Evolutionary conservation across 2,797 vertebrate genomes (phyloP).

Genomic region (Alosa sapidissima): DNA sequence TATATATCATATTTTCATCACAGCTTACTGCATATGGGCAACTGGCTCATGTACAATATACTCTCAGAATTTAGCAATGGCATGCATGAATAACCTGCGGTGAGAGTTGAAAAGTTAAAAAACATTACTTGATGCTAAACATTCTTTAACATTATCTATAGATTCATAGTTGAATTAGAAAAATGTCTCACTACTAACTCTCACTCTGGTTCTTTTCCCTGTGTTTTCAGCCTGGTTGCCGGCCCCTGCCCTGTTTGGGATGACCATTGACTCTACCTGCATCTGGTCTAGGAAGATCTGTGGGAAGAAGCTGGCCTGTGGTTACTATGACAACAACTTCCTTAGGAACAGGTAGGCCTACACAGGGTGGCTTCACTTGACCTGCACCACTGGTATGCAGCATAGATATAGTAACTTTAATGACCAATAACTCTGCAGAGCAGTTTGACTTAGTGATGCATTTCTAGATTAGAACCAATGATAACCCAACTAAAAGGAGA

Average conservation of each 20-base stretch:
- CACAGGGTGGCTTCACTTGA: conserved; percentile 19
- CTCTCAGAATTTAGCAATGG: too few species aligned
- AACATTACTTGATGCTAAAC: not conserved
- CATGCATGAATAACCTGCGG: too few species aligned
- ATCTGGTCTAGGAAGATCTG: conserved; percentile 83
- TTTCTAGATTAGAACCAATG: not conserved
- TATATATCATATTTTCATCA: not conserved
- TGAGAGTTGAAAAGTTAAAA: too few species aligned
- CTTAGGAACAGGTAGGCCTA: conserved; percentile 84
- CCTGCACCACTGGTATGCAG: conserved; percentile 5
- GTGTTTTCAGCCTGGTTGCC: conserved; percentile 87
- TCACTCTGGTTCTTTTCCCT: not conserved
- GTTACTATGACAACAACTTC: conserved; percentile 88
- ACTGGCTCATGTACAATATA: too few species aligned
- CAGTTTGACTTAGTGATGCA: not conserved
- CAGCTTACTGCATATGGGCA: not conserved
- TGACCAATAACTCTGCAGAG: not conserved
- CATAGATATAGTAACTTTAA: not conserved
- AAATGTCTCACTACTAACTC: not conserved
- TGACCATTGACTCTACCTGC: conserved; percentile 88
- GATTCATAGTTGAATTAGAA: not conserved
- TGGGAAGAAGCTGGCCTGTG: conserved; percentile 75
- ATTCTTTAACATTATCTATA: not conserved
- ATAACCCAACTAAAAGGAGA: not conserved
- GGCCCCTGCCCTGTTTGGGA: conserved; percentile 86